These are phyloP conservation scores for Myiopsitta monachus DNA, from an alignment of 2,113 vertebrate species.

Conservation along the genomic window DNA sequence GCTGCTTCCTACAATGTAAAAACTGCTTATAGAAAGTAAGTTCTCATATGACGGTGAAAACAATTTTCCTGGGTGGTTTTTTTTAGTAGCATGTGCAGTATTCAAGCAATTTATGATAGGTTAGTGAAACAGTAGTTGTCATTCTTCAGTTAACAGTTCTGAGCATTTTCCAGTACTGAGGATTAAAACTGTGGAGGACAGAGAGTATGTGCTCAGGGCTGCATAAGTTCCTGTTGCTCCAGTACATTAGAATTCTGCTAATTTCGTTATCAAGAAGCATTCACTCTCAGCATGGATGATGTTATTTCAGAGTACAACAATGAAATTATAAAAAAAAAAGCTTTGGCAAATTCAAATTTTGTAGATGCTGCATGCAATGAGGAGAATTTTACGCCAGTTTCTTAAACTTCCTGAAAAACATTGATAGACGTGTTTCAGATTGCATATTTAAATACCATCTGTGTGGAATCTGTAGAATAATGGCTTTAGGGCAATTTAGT, in stretches of 20 bases:
- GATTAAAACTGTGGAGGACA: not conserved
- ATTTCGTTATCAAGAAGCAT: not conserved
- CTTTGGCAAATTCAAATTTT: not conserved
- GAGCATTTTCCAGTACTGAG: not conserved
- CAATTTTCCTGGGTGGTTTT: not conserved
- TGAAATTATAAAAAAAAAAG: not conserved
- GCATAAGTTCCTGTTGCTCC: not conserved
- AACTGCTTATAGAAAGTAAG: constrained; percentile 99
- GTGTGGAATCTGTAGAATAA: not conserved
- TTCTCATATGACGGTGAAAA: not conserved
- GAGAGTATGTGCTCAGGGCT: not conserved
- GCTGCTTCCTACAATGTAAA: constrained; percentile 99
- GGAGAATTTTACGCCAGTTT: not conserved
- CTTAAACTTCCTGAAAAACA: not conserved
- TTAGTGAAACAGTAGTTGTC: not conserved
- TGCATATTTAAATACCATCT: not conserved
- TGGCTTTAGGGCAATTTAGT: not conserved
- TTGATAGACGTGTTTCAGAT: not conserved
- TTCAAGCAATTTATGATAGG: not conserved
- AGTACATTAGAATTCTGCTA: not conserved
- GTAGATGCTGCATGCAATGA: not conserved
- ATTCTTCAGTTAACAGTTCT: not conserved
- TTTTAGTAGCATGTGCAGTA: not conserved
- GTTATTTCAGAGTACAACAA: not conserved
- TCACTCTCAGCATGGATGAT: not conserved